Evolutionary conservation across 2,888 invertebrate species (phyloP), one percentile per base, ranked within the genome.

Genomic region (Bibio marci): DNA sequence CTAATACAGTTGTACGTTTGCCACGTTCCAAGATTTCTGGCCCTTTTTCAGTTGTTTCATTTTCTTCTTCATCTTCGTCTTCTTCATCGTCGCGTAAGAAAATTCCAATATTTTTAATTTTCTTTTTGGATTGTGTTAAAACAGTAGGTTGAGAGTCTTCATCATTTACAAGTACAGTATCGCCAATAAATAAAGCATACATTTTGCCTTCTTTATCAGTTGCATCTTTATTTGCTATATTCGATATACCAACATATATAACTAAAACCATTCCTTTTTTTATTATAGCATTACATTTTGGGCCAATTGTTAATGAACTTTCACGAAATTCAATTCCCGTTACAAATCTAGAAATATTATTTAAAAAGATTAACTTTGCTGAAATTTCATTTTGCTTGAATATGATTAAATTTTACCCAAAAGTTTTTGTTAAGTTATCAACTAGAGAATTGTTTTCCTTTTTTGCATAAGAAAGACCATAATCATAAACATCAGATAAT

Each of bases 301-400:
- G 83, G 0, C 86, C 86, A 52, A 99, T 86, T 1, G 92, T 70
- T 40, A 97, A 69, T 0, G 90, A 85, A 49, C 86, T 86, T 60
- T 99, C 98, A 40, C 95, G 77, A 58, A 99, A 99, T 58, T 98
- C 97, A 49, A 98, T 87, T 7, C 98, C 98, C 79, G 88, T 97
- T 1, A 79, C 91, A 65, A 98, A 98, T 5, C 77, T 10, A 6
- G 10, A 26, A 26, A 26, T 8, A 8, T 77, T 52, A 30, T n/a
- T n/a, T n/a, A n/a, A n/a, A n/a, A n/a, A n/a, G n/a, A n/a, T n/a
- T n/a, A n/a, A n/a, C n/a, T n/a, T n/a, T n/a, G n/a, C n/a, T n/a
- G n/a, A n/a, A n/a, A n/a, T 59, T 37, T 18, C n/a, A 18, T 15
- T 28, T 26, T 13, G 30, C 11, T 37, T 27, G 6, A 6, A 6